These are phyloP conservation scores for Aegypius monachus DNA, from an alignment of 2,113 vertebrate genomes.

Conservation along the genomic window DNA sequence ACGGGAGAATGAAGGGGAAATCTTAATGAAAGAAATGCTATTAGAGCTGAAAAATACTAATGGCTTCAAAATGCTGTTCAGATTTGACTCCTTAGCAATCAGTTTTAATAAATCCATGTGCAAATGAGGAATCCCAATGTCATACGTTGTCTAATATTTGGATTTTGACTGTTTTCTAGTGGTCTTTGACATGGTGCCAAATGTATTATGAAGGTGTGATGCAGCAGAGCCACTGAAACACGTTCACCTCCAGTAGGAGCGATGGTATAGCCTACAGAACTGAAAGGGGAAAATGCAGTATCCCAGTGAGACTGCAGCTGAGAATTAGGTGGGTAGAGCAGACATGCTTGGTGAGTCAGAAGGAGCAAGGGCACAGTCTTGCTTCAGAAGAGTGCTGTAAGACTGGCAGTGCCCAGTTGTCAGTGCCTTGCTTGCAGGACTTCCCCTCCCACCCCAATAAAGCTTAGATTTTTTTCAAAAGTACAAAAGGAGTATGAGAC, in stretches of 20 bases:
- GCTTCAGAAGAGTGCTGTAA: background rate
- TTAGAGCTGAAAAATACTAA: background rate
- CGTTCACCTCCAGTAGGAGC: background rate
- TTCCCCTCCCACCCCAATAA: background rate
- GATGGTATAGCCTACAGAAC: background rate
- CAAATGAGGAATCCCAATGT: background rate
- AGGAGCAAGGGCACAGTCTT: background rate
- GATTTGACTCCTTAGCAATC: background rate
- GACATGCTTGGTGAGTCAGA: background rate
- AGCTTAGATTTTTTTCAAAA: background rate
- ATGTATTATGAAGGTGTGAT: background rate
- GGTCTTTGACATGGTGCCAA: background rate
- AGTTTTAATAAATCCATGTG: background rate
- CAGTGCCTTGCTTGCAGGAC: background rate
- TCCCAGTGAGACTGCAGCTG: background rate
- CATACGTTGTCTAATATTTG: background rate
- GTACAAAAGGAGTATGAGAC: background rate
- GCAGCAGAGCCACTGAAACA: background rate
- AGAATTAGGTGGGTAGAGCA: background rate
- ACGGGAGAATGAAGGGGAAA: background rate
- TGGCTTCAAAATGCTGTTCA: background rate
- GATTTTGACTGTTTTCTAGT: background rate
- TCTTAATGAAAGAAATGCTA: background rate
- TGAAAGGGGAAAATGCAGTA: background rate
- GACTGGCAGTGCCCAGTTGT: background rate